These are phyloP conservation scores for human (Homo sapiens) DNA, from an alignment of 2,113 vertebrate species.

Conservation along the genomic window DNA sequence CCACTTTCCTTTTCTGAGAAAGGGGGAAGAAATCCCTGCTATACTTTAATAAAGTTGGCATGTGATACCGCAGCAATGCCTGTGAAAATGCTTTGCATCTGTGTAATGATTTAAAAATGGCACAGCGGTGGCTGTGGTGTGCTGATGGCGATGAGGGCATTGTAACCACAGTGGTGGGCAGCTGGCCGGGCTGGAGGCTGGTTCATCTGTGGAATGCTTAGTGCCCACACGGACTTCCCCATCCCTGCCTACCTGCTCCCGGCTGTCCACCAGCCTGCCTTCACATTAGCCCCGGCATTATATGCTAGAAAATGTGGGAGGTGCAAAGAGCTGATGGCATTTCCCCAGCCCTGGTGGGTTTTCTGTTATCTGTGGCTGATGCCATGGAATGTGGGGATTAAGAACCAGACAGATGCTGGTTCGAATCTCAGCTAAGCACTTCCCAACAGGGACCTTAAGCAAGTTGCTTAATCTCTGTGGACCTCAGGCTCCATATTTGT, in stretches of 20 bases:
- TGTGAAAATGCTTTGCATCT: background rate
- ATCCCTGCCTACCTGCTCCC: background rate
- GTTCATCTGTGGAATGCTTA: background rate
- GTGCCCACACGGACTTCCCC: background rate
- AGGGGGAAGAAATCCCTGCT: background rate
- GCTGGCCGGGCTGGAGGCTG: background rate
- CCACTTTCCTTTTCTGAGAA: background rate
- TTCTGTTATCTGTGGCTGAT: background rate
- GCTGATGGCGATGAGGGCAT: background rate
- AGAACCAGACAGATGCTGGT: background rate
- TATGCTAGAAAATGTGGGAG: background rate
- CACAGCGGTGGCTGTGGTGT: background rate
- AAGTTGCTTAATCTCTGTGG: background rate
- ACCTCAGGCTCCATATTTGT: background rate
- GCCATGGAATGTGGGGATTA: background rate
- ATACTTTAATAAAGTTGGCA: background rate
- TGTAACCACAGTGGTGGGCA: background rate
- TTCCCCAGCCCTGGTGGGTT: background rate
- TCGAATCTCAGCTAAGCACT: background rate
- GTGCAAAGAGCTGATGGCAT: conserved; percentile 2
- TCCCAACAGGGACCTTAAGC: background rate
- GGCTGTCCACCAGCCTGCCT: background rate
- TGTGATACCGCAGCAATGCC: background rate
- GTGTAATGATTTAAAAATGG: background rate
- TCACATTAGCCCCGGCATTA: background rate